These are phyloP conservation scores for Zhengitettix transpicula DNA, from an alignment of 2,888 invertebrate genomes.

Conservation along the genomic window DNA sequence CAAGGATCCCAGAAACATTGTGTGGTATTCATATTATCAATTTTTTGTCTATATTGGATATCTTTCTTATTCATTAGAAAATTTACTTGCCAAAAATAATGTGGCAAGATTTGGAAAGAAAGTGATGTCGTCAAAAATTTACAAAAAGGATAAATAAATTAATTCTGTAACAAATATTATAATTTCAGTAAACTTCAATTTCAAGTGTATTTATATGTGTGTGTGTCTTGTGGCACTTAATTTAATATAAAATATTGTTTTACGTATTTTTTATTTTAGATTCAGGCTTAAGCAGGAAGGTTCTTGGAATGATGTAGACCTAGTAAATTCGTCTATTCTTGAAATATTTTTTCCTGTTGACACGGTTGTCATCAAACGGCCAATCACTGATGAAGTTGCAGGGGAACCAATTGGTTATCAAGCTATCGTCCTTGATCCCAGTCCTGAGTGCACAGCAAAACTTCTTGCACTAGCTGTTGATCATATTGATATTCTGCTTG, in stretches of 20 bases:
- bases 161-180: no score
- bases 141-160: no score
- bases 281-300: constrained; percentile 69
- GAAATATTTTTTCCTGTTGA: constrained; percentile 71
- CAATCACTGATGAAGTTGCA: constrained; percentile 21
- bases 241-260: no score
- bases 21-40: no score
- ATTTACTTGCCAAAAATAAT: no score
- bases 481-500: constrained; percentile 86
- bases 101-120: no score
- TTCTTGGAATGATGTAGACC: constrained; percentile 68
- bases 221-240: not conserved
- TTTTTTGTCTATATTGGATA: no score
- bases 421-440: constrained; percentile 59
- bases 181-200: not conserved
- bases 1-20: no score
- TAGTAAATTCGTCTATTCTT: constrained; percentile 61
- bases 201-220: not conserved
- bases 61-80: no score
- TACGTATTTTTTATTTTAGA: constrained; percentile 2
- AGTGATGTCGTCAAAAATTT: no score
- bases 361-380: constrained; percentile 38
- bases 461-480: constrained; percentile 79
- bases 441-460: constrained; percentile 61
- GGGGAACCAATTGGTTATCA: constrained; percentile 39